Evolutionary conservation across 2,888 invertebrate species (phyloP), one percentile per base, ranked within the genome.

Genomic region (Calephelis perditalis): DNA sequence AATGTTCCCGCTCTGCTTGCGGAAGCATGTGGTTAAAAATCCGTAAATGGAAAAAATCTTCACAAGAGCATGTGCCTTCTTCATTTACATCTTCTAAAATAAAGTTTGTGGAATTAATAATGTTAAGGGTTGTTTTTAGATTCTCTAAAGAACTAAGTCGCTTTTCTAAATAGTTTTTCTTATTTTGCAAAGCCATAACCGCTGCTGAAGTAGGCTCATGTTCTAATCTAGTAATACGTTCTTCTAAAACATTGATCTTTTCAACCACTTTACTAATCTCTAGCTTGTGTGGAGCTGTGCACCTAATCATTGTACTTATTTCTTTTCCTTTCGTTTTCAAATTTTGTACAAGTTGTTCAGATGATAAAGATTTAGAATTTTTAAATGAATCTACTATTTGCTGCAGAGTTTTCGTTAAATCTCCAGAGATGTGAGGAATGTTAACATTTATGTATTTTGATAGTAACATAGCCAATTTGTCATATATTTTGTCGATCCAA

Each of bases 1-100:
- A 76, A 26, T 71, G 78, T 68, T 88, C 83, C 40, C 90, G 79
- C 62, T 82, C 78, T 65, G 76, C 76, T 15, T 67, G 37, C 15
- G 86, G 86, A 37, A 90, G 73, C 8, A 67, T 60, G 65, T 88
- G 85, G 67, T 88, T 88, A 65, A 90, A 90, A 65, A 90, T 83
- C 69, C 79, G 75, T n/a, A 86, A 67, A 58, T 81, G 79, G 70
- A 72, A 86, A 70, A 81, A 88, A 71, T 89, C 88, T 71, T 78
- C 74, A 73, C 88, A 88, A 11, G 65, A 36, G 65, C 88, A 88
- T 52, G 75, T 2, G 52, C 83, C 78, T 15, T 79, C 78, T 46
- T 76, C 74, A 55, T 61, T 58, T 15, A 73, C 63, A 40, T 73
- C 71, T 49, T 76, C 79, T 11, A 75, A 26, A 26, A 74, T 62